Base-by-base conservation (phyloP, 2,797 vertebrate species). In the Myotis daubentonii region DNA sequence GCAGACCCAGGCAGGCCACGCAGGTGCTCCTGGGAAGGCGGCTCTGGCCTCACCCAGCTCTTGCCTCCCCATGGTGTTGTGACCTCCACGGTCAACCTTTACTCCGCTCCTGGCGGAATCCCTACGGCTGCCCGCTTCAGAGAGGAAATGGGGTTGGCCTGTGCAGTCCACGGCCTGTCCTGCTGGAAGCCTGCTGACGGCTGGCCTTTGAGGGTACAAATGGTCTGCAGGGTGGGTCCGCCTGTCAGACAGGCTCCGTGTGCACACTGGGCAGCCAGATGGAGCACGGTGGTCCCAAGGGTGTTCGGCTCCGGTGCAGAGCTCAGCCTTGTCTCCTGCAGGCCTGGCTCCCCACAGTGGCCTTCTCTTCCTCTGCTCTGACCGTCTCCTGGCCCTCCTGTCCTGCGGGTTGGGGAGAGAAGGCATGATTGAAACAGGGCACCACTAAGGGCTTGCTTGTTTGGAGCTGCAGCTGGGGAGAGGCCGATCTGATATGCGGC, bases 161-260 rank as follows among this genome's bases (percentile, higher is more conserved):
- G 0, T 16, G 68, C 6, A 7, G 65, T 16, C 15, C 0, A 2
- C 4, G 4, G 22, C 38, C 60, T 15, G 19, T 47, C 47, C 44
- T 53, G 33, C 28, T 60, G 80, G 84, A 87, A 62, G 72, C n/a
- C 87, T 17, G 8, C 36, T 22, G 3, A 1, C 4, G 4, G 28
- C 13, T 62, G 51, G 66, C 79, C 76, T 93, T 41, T 79, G 82
- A 72, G 70, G 70, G 33, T 70, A 19, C 23, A 79, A 0, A 12
- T 1, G 3, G 47, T 53, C 62, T 82, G 41, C 11, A 36, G 65
- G 30, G 16, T 28, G 17, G 33, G 15, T 82, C 72, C 57, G 55
- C 62, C 47, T 38, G 49, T 28, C 16, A 17, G 60, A 38, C 65
- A 83, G 87, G 8, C 72, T 68, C 5, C 1, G 0, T 4, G 78